phyloP scores from a whole-genome alignment of 2,888 invertebrate species.

The Leptinotarsa juncta region DNA sequence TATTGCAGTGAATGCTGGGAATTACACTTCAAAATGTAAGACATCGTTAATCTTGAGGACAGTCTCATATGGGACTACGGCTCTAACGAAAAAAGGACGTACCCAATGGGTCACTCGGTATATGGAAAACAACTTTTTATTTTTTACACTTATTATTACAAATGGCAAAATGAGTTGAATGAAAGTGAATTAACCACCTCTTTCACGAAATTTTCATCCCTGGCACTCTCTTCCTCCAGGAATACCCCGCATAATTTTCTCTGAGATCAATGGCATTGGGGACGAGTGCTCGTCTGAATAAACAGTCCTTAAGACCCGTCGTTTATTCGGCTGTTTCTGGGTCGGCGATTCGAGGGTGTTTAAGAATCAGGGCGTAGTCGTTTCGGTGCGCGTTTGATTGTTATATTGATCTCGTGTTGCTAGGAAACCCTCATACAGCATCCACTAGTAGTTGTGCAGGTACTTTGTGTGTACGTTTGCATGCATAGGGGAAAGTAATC shows the following conservation, averaged over 20 bases:
- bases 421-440: conserved; percentile 28
- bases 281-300: neutral
- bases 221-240: neutral
- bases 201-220: neutral
- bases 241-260: neutral
- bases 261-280: neutral
- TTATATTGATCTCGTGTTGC: conserved; percentile 64
- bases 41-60: too few relatives aligned
- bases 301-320: conserved; percentile 7
- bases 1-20: too few relatives aligned
- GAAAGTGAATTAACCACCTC: neutral
- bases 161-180: neutral
- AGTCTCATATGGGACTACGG: too few relatives aligned
- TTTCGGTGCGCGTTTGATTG: conserved; percentile 61
- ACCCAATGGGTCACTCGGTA: too few relatives aligned
- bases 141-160: too few relatives aligned
- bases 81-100: too few relatives aligned
- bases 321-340: conserved; percentile 34
- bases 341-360: conserved; percentile 51
- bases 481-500: neutral
- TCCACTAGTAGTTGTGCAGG: conserved; percentile 28
- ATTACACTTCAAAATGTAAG: too few relatives aligned
- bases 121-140: too few relatives aligned
- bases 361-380: conserved; percentile 61
- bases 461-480: conserved; percentile 12